These are phyloP conservation scores for Laterallus jamaicensis DNA, from an alignment of 2,113 vertebrate species.

Conservation along the genomic window DNA sequence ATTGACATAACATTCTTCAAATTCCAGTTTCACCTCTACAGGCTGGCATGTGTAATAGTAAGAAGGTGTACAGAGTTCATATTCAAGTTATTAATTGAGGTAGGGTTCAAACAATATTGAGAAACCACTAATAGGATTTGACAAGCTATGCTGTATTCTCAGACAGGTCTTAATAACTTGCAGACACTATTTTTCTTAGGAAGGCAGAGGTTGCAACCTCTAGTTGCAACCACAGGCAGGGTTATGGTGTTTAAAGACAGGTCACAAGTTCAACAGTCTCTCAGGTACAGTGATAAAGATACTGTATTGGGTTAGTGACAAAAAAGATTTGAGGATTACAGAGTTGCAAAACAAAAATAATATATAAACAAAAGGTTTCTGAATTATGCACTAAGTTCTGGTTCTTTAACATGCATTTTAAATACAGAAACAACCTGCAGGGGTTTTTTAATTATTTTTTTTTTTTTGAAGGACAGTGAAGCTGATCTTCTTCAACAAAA, in stretches of 20 bases:
- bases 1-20: neutral
- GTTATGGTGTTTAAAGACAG: neutral
- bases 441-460: too few relatives aligned
- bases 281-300: neutral
- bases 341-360: neutral
- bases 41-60: neutral
- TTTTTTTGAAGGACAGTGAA: conserved; percentile 77
- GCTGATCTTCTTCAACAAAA: conserved; percentile 93
- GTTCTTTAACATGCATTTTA: neutral
- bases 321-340: neutral
- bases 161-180: neutral
- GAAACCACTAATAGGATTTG: neutral
- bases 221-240: neutral
- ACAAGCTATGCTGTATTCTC: neutral
- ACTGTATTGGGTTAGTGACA: neutral
- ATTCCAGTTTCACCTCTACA: neutral
- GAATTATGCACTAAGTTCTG: neutral
- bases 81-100: neutral
- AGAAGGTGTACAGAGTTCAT: neutral
- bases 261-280: neutral
- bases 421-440: neutral
- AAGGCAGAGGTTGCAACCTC: neutral
- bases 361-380: neutral
- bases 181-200: neutral
- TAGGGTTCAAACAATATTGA: neutral